Evolutionary conservation across 1,140 invertebrate species (phyloP).

Genomic region (Nebria ingens): DNA sequence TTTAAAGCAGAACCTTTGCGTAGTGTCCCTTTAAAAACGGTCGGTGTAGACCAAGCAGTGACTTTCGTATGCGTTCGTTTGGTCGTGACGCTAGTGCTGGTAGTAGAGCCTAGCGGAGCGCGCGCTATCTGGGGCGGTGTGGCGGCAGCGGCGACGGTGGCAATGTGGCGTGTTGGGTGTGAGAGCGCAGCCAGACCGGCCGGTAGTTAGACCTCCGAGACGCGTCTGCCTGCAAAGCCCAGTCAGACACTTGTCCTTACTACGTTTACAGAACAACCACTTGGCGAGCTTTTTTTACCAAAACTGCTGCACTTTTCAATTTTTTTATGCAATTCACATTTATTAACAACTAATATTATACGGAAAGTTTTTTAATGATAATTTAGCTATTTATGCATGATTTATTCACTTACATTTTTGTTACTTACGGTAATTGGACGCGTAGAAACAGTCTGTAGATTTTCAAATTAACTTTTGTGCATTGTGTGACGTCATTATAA

Average conservation of each 20-base stretch:
- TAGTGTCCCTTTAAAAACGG: no score
- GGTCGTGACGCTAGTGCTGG: neutral
- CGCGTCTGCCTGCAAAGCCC: constrained; percentile 6
- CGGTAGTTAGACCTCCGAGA: constrained; percentile 8
- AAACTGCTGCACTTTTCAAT: neutral
- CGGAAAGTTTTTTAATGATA: no score
- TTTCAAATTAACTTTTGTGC: no score
- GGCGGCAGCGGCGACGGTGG: neutral
- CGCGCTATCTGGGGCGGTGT: neutral
- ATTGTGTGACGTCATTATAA: no score
- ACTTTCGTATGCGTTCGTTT: neutral
- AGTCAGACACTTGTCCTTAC: constrained; percentile 5
- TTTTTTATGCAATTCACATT: no score
- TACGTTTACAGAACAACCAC: neutral
- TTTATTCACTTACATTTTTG: no score
- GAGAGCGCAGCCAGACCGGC: neutral
- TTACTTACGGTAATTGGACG: no score
- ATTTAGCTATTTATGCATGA: no score
- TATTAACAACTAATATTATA: no score
- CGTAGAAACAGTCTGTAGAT: no score
- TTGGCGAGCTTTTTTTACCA: neutral
- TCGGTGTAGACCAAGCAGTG: no score
- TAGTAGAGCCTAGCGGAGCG: neutral
- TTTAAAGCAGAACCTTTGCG: no score
- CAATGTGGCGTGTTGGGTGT: neutral